Conservation (phyloP, 2,113 vertebrate genomes). For the Zosterops japonicus region DNA sequence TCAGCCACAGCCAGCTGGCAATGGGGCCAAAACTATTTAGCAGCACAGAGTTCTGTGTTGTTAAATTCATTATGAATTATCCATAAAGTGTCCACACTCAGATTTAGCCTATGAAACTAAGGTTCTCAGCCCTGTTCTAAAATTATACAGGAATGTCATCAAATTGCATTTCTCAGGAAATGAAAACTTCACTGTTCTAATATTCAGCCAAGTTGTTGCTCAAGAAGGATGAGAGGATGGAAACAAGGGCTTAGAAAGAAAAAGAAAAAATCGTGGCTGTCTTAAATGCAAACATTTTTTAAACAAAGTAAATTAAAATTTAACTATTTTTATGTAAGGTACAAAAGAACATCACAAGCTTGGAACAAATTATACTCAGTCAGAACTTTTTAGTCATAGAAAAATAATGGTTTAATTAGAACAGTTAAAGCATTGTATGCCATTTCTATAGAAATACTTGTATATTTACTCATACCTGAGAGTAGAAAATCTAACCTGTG, state of each 20-base stretch:
- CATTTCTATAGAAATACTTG: background rate
- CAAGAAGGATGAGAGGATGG: background rate
- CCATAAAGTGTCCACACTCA: conserved; percentile 22
- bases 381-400: background rate
- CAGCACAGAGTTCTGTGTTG: background rate
- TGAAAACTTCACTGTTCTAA: background rate
- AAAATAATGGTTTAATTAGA: background rate
- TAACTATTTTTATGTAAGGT: background rate
- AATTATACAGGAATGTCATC: background rate
- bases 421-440: background rate
- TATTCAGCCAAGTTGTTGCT: background rate
- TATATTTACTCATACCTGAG: background rate
- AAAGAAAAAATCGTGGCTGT: background rate
- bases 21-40: conserved; percentile 23
- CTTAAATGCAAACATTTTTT: background rate
- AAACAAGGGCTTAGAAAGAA: background rate
- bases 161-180: conserved; percentile 38
- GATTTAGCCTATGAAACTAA: conserved; percentile 45
- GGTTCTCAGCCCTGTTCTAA: background rate
- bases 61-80: conserved; percentile 27
- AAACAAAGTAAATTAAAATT: background rate
- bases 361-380: background rate
- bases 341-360: background rate
- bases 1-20: conserved; percentile 2
- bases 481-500: background rate